Percentiles rank a stretch among this genome's conserved stretches.
Conservation (phyloP, 1,140 invertebrate species). For the Frieseomelitta varia region DNA sequence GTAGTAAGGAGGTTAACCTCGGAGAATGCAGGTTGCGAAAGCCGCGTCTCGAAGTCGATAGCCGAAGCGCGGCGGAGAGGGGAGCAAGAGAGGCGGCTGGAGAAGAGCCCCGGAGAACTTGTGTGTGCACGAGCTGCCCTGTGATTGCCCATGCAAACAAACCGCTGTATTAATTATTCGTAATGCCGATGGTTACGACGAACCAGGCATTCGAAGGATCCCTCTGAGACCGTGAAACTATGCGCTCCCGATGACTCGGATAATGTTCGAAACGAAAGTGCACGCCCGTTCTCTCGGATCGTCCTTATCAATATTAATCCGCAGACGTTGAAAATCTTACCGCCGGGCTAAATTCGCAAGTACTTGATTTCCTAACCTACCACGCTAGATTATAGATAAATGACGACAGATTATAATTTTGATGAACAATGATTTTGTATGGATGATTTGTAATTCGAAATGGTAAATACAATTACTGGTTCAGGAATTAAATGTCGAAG, state of each 20-base stretch:
- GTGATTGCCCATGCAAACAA: constrained; percentile 66
- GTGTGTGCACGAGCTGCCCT: constrained; percentile 43
- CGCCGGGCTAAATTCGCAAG: no score
- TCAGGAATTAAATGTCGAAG: no score
- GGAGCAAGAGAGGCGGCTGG: constrained; percentile 15
- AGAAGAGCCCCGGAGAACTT: constrained; percentile 21
- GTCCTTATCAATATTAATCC: no score
- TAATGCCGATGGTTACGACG: constrained; percentile 52
- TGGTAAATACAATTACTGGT: no score
- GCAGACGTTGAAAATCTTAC: no score
- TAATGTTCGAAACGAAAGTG: no score
- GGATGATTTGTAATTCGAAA: no score
- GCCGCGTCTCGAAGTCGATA: constrained; percentile 59
- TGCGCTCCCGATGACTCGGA: background rate
- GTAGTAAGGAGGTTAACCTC: constrained; percentile 55
- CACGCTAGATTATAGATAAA: no score
- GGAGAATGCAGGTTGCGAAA: constrained; percentile 47
- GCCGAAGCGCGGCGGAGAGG: background rate
- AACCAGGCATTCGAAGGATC: constrained; percentile 6
- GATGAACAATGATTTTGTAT: no score
- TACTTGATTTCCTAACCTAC: no score
- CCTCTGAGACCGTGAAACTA: background rate
- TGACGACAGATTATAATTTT: no score
- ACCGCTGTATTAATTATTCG: constrained; percentile 66
- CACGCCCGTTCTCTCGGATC: no score